Percentiles rank a stretch among this genome's conserved stretches.
These are phyloP conservation scores for Brevimyrus niger DNA, from an alignment of 2,113 vertebrate genomes.

Conservation along the genomic window DNA sequence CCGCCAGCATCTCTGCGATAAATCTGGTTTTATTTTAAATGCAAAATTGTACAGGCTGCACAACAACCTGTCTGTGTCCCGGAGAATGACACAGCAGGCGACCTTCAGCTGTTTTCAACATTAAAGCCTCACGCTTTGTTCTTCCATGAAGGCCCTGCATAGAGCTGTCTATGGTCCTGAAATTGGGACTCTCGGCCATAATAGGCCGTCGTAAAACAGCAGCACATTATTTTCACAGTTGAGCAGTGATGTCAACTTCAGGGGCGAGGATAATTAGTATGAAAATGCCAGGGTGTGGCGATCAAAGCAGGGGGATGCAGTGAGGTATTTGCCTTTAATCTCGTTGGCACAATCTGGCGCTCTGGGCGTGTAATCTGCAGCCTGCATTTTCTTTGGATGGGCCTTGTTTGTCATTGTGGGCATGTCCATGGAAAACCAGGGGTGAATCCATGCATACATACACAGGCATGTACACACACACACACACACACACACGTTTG, in stretches of 20 bases:
- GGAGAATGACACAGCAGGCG: not conserved
- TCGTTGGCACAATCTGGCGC: not conserved
- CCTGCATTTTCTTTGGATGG: not conserved
- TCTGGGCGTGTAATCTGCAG: not conserved
- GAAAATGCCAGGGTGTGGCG: not conserved
- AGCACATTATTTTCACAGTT: not conserved
- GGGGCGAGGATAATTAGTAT: not conserved
- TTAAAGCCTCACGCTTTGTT: not conserved
- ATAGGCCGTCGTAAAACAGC: not conserved
- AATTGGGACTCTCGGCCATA: not conserved
- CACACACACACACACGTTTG: not conserved
- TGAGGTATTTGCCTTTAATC: not conserved
- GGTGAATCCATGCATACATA: not conserved
- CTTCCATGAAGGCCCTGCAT: not conserved
- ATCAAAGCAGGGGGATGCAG: not conserved
- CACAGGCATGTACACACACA: not conserved
- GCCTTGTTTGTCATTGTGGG: not conserved
- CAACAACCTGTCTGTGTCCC: not conserved
- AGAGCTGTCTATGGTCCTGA: constrained; percentile 14
- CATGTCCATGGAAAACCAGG: not conserved
- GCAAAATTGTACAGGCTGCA: not conserved
- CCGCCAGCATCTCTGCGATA: not conserved
- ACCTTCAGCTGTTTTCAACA: not conserved
- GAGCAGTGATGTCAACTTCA: not conserved
- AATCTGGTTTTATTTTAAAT: not conserved